Conservation (phyloP, 2,888 invertebrate genomes). For the Himalopsyche anomala region DNA sequence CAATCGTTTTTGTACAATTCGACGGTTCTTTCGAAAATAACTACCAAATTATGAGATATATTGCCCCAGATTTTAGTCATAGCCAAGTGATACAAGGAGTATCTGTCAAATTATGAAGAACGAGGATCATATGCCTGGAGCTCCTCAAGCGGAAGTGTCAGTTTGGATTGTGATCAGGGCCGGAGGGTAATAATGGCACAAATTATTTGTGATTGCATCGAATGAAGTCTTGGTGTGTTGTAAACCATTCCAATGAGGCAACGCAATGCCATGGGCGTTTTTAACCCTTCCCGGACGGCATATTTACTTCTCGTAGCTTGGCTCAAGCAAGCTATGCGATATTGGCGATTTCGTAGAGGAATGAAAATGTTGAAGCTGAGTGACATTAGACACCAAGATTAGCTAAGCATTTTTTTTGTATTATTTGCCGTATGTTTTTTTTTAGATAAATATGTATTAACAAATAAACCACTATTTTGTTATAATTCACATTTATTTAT, state of each 20-base stretch:
- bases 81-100: neutral
- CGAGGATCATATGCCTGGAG: constrained; percentile 22
- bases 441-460: too few species aligned
- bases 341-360: neutral
- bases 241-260: constrained; percentile 22
- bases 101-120: constrained; percentile 22
- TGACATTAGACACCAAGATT: neutral
- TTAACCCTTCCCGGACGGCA: constrained; percentile 7
- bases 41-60: neutral
- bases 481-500: too few species aligned
- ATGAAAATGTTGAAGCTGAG: neutral
- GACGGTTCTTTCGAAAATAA: neutral
- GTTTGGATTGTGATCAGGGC: constrained; percentile 30
- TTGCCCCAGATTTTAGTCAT: constrained; percentile 10
- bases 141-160: constrained; percentile 21
- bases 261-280: constrained; percentile 34
- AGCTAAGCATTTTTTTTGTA: too few species aligned
- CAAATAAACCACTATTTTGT: too few species aligned
- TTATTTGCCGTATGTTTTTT: too few species aligned
- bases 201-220: constrained; percentile 34
- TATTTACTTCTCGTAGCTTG: constrained; percentile 4
- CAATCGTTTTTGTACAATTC: neutral
- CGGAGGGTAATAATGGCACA: constrained; percentile 12
- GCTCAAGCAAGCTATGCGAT: neutral
- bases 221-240: constrained; percentile 22